phyloP scores from a whole-genome alignment of 92 coral and sea anemone genomes.

The Siderastrea radians region DNA sequence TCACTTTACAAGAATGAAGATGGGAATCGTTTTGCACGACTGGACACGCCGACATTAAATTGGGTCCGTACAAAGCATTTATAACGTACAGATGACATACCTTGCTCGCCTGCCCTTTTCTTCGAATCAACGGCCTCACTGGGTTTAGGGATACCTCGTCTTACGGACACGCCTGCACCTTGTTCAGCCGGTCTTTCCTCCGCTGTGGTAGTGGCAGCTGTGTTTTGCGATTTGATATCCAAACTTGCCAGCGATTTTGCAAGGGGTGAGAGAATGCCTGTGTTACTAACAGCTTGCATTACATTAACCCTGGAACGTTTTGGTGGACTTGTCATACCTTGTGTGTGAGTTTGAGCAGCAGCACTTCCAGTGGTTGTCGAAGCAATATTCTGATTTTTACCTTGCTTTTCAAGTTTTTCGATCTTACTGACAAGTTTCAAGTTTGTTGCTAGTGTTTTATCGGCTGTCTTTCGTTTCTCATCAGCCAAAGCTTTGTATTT shows the following conservation, averaged over 20 bases:
- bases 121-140: slow-evolving; percentile 5
- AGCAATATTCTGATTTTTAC: neutral
- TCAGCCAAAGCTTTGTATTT: slow-evolving; percentile 6
- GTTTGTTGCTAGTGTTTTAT: slow-evolving; percentile 5
- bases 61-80: no score
- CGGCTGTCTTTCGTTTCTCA: slow-evolving; percentile 15
- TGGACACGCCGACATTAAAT: no score
- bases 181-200: neutral
- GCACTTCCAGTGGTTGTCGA: neutral
- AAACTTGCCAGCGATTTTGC: slow-evolving; percentile 79
- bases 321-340: neutral
- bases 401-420: slow-evolving; percentile 5
- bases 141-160: slow-evolving; percentile 1
- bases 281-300: neutral
- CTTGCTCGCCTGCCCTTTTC: slow-evolving; percentile 35
- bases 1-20: no score
- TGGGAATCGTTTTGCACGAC: no score
- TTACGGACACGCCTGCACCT: neutral
- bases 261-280: slow-evolving; percentile 32
- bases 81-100: slow-evolving; percentile 4
- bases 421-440: slow-evolving; percentile 25
- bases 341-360: neutral
- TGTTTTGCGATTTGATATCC: slow-evolving; percentile 56
- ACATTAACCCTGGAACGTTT: slow-evolving; percentile 3
- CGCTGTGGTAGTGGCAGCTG: slow-evolving; percentile 14